Evolutionary conservation across 2,888 invertebrate genomes (phyloP), one percentile per base, ranked within the genome.

Genomic region (Drosophila monieri): DNA sequence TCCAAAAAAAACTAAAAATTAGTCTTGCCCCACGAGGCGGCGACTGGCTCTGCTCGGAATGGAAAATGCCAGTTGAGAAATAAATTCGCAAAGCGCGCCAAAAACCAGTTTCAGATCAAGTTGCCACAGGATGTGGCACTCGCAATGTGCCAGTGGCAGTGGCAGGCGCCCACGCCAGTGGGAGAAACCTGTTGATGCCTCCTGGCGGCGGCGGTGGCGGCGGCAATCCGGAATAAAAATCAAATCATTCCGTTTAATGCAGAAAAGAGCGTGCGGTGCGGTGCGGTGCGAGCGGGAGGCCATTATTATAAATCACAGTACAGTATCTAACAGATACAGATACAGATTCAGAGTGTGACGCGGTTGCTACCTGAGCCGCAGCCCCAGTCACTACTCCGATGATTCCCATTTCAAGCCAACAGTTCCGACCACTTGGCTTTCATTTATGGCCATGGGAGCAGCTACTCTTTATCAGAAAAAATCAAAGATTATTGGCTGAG

Each of bases 271-370:
- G 18, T 18, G 18, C 18, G 18, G 18, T 18, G 18, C 18, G 18
- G 18, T 18, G 18, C 18, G 18, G 18, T 18, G 18, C 18, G 18
- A 18, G 18, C 18, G 18, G 18, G 18, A 18, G 2, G 18, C 18
- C 18, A 18, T 18, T 18, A 18, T 18, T 18, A 18, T 18, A 18
- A 18, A 18, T 18, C 18, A 18, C 18, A 18, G 18, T 18, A 18
- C 18, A 18, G 21, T 81, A 81, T 80, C 78, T 80, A 84, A 83
- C 72, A 81, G 75, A 85, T 86, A 80, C 84, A 27, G 2, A 8
- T 27, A 27, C 27, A 9, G 2, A 84, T 84, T 86, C 58, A 73
- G 70, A 78, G 72, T 79, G 59, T 68, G 64, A 68, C 60, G 64
- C 49, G 49, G 53, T 54, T 54, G 72, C 81, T 81, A 81, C 81